A percentile compares a stretch with the other conserved stretches of the same genome.
These are phyloP conservation scores for Galeopterus variegatus DNA, from an alignment of 2,113 vertebrate genomes.

Conservation along the genomic window DNA sequence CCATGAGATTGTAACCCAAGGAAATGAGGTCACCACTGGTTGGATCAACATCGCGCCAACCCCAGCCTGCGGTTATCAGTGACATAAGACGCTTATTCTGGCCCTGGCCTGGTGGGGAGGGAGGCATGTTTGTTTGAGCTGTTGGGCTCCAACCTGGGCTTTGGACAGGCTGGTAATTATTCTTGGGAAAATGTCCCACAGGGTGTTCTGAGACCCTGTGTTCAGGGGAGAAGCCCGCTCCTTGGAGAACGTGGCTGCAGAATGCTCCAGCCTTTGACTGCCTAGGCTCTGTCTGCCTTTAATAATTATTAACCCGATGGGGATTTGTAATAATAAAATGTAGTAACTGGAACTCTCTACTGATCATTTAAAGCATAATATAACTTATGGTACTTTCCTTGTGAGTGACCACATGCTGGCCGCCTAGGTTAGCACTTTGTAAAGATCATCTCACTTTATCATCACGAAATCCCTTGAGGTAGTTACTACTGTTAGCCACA, in stretches of 20 bases:
- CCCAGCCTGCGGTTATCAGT: conserved; percentile 48
- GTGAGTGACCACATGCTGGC: neutral
- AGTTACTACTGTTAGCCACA: neutral
- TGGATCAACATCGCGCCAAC: neutral
- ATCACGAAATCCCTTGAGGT: neutral
- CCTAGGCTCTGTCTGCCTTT: neutral
- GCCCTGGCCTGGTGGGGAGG: neutral
- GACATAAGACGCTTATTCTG: conserved; percentile 67
- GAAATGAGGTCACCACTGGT: conserved; percentile 64
- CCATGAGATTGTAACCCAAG: neutral
- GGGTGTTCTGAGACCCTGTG: neutral
- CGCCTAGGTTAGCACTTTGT: neutral
- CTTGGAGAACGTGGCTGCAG: neutral
- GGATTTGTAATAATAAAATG: neutral
- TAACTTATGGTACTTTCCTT: neutral
- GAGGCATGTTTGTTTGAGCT: conserved; percentile 49
- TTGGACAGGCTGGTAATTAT: conserved; percentile 35
- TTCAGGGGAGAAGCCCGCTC: neutral
- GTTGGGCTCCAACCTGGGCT: conserved; percentile 40
- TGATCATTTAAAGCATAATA: neutral
- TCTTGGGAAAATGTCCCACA: conserved; percentile 44
- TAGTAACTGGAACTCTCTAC: neutral
- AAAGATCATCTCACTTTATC: neutral
- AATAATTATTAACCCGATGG: neutral
- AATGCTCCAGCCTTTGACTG: neutral